Evolutionary conservation across 2,797 vertebrate species (phyloP), one percentile per base, ranked within the genome.

Genomic region (Poecilia gillii): DNA sequence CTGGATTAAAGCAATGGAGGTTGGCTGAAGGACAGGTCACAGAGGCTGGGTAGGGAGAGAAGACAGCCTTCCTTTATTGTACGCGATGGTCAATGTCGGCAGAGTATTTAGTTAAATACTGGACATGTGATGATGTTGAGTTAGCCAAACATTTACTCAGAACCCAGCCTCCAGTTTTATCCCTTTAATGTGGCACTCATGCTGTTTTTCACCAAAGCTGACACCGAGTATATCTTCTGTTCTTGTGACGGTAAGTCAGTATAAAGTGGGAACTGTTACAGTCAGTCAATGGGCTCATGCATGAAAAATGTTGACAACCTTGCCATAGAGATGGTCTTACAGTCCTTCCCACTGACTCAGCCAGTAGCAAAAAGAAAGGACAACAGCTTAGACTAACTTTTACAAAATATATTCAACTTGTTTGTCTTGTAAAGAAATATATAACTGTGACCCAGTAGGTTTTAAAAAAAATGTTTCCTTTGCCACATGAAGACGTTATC

Each of bases 11-110:
- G 87, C 87, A 72, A 77, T 78, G 81, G 84, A 59, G 87, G 86
- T 73, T 73, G 73, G 77, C 87, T 91, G 92, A 93, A 93, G 91
- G 92, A 89, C 87, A 81, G 92, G 92, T 94, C 91, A 92, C 85
- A 86, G 80, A 80, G 89, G 78, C 91, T 83, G 81, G 75, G 76
- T 77, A 85, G 89, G 88, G 89, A 89, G 86, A 94, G 88, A 92
- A 92, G 90, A 91, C 91, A 88, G 88, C 85, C 84, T 84, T 82
- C 71, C 51, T 91, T 90, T 85, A 90, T 90, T 89, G 80, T 90
- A 87, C 73, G 71, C 62, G 76, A 91, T 90, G 88, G 89, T 84
- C 91, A 85, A 31, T 88, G 85, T 92, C 90, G 77, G 88, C 78
- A 74, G 83, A 75, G 80, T 88, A 53, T 94, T 91, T 92, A 90